phyloP scores from a whole-genome alignment of 2,888 invertebrate species.

The Drosophila limbata region DNA sequence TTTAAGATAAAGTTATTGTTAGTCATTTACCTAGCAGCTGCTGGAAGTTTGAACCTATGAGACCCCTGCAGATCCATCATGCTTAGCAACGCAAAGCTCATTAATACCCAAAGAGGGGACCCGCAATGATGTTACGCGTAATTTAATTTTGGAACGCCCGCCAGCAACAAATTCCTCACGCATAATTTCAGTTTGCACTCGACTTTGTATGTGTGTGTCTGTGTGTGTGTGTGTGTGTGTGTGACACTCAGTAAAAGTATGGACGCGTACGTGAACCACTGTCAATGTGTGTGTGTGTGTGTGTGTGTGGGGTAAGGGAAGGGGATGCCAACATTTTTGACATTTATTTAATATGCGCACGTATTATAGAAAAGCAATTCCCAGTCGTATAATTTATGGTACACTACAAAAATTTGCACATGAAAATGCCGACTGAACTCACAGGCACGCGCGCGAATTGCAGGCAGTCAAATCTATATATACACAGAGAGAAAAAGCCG shows the following conservation, averaged over 20 bases:
- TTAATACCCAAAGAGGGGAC: slow-evolving; percentile 73
- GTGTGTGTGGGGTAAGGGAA: background rate
- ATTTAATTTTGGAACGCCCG: slow-evolving; percentile 71
- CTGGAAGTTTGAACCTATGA: slow-evolving; percentile 8
- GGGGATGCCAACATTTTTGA: slow-evolving; percentile 72
- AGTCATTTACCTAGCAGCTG: slow-evolving; percentile 49
- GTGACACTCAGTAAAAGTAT: slow-evolving; percentile 15
- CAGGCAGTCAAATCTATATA: slow-evolving; percentile 31
- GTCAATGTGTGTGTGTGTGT: slow-evolving; percentile 23
- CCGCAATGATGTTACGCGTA: slow-evolving; percentile 78
- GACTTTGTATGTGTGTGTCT: slow-evolving; percentile 10
- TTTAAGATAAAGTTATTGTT: slow-evolving; percentile 33
- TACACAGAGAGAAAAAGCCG: too few relatives aligned
- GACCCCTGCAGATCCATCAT: slow-evolving; percentile 55
- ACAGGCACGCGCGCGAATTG: slow-evolving; percentile 39
- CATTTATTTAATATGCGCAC: slow-evolving; percentile 82
- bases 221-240: slow-evolving; percentile 12
- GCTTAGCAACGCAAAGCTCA: slow-evolving; percentile 69
- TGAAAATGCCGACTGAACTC: slow-evolving; percentile 62
- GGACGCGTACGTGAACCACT: slow-evolving; percentile 20
- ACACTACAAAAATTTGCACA: slow-evolving; percentile 81
- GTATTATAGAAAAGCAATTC: slow-evolving; percentile 82
- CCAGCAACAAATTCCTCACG: slow-evolving; percentile 66
- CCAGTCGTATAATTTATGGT: slow-evolving; percentile 81
- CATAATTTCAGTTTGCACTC: slow-evolving; percentile 63